A percentile compares a stretch with the other conserved stretches of the same genome.
Evolutionary conservation across 2,113 vertebrate species (phyloP).

Genomic region (Neoarius graeffei): DNA sequence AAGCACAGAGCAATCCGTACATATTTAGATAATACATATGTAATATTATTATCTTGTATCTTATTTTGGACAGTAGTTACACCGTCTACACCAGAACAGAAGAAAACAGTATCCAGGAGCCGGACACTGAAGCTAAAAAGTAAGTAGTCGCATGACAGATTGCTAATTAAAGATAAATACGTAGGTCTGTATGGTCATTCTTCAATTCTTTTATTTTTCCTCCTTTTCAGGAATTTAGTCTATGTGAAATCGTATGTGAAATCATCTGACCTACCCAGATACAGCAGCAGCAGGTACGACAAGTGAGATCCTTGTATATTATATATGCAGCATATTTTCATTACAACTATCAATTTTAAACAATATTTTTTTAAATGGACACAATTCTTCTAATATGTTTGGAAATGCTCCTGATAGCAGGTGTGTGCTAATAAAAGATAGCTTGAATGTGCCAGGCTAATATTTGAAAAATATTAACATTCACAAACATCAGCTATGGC

Average conservation of each 20-base stretch:
- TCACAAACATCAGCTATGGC: too few relatives aligned
- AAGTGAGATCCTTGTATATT: background rate
- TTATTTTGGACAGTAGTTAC: conserved; percentile 51
- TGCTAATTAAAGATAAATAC: background rate
- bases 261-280: conserved; percentile 56
- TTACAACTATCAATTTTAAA: background rate
- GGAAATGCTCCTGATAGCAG: background rate
- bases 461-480: background rate
- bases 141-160: conserved; percentile 52
- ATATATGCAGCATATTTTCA: background rate
- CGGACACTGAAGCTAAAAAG: conserved; percentile 67
- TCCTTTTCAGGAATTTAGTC: conserved; percentile 72
- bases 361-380: background rate
- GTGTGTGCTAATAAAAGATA: background rate
- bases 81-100: conserved; percentile 45
- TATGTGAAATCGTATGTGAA: conserved; percentile 85
- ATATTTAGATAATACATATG: background rate
- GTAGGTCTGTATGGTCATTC: background rate
- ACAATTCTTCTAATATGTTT: background rate
- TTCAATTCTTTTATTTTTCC: background rate
- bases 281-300: conserved; percentile 26
- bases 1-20: background rate
- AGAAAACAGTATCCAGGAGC: conserved; percentile 36
- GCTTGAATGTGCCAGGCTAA: background rate
- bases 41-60: conserved; percentile 13